Conservation (phyloP, 2,888 invertebrate genomes). For the Apeira syringaria region DNA sequence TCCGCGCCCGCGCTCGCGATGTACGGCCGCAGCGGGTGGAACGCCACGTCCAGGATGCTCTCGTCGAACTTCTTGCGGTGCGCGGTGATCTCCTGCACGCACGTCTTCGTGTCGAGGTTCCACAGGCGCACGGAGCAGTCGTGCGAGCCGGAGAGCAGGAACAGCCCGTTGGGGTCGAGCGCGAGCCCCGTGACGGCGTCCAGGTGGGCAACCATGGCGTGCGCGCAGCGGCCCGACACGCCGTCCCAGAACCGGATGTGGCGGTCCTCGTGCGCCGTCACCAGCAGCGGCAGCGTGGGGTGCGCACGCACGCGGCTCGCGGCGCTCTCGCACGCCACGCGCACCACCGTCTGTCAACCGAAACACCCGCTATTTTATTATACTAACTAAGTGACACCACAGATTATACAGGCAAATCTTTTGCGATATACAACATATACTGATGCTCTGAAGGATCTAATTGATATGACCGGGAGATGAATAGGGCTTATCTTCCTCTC, state of each 20-base stretch:
- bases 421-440: no score
- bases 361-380: no score
- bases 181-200: constrained; percentile 99
- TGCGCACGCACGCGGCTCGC: constrained; percentile 95
- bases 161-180: constrained; percentile 98
- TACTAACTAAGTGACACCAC: no score
- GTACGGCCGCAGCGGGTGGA: constrained; percentile 99
- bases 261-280: constrained; percentile 98
- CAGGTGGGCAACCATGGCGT: constrained; percentile 99
- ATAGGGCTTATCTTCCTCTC: no score
- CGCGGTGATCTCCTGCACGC: constrained; percentile 99
- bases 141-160: constrained; percentile 98
- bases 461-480: no score
- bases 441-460: no score
- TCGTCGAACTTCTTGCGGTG: constrained; percentile 99
- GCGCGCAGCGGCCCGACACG: constrained; percentile 95
- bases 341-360: constrained; percentile 82
- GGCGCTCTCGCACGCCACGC: constrained; percentile 85
- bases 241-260: constrained; percentile 99
- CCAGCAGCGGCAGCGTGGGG: constrained; percentile 97
- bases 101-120: constrained; percentile 99
- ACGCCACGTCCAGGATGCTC: constrained; percentile 99
- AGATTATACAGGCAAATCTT: no score
- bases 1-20: constrained; percentile 99
- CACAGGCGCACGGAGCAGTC: constrained; percentile 99